Evolutionary conservation across 1,140 invertebrate genomes (phyloP).

Genomic region (Panonychus citri): DNA sequence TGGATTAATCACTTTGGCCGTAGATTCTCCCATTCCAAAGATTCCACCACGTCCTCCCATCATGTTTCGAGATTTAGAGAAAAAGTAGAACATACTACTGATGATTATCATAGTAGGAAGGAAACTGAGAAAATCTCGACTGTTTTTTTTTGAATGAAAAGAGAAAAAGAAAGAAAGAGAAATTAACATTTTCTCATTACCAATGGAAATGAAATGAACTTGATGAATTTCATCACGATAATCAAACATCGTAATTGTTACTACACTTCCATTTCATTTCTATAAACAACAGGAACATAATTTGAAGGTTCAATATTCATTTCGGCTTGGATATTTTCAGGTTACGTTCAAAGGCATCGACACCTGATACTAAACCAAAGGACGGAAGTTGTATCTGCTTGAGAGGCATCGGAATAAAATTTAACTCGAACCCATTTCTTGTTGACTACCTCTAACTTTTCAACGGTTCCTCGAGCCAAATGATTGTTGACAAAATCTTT

Average conservation of each 20-base stretch:
- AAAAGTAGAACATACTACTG: constrained; percentile 51
- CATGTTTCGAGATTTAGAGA: constrained; percentile 55
- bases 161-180: background rate
- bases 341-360: constrained; percentile 93
- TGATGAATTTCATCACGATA: background rate
- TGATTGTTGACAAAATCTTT: constrained; percentile 86
- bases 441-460: constrained; percentile 91
- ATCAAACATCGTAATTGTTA: background rate
- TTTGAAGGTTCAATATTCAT: constrained; percentile 70
- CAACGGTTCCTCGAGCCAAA: constrained; percentile 57
- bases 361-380: constrained; percentile 97
- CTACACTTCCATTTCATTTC: constrained; percentile 63
- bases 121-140: constrained; percentile 3
- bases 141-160: background rate
- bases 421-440: constrained; percentile 90
- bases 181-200: background rate
- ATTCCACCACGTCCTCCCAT: constrained; percentile 38
- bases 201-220: background rate
- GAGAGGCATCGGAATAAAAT: constrained; percentile 36
- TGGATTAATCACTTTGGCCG: constrained; percentile 90
- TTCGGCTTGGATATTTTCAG: constrained; percentile 83
- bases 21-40: constrained; percentile 88
- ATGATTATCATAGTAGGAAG: constrained; percentile 27
- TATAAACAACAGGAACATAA: constrained; percentile 84
- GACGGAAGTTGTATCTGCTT: too few species aligned